Evolutionary conservation across 2,888 invertebrate genomes (phyloP), one percentile per base, ranked within the genome.

Genomic region (Creontiades dilutus): DNA sequence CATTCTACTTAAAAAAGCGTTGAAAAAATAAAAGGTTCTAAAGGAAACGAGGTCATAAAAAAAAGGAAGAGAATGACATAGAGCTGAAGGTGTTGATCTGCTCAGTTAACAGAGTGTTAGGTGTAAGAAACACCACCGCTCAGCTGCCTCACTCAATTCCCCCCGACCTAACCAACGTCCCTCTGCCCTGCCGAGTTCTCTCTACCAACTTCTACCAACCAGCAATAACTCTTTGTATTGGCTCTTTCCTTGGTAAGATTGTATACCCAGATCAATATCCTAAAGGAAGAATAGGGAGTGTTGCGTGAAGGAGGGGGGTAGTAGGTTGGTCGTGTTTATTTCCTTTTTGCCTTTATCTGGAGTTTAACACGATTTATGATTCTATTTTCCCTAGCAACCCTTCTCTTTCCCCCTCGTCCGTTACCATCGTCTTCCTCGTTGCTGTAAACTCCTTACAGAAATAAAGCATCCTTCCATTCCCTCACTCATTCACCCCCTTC

Each of bases 281-380:
- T 78, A 2, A 12, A 14, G 86, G 76, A 55, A 27, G 52, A 68
- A 75, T 76, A 76, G 28, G 52, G 37, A 55, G 78, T 55, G 88
- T 55, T 19, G 27, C 55, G 88, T 27, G 47, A 37, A 37, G 37
- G 52, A 52, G 61, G n/a, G n/a, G 75, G 23, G 86, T 86, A 46
- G 88, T 14, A 48, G 88, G 80, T 78, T 46, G 78, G 48, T 46
- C 52, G 78, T 88, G 78, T 88, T 88, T 88, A 88, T 88, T 86
- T 88, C 88, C 80, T 55, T 52, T 88, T 76, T 89, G 61, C 81
- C 48, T 89, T 89, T 78, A 78, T 88, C 80, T 80, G 52, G 89
- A 89, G 81, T 89, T 81, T 89, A 89, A 89, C 89, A 89, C 57
- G 89, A 89, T 89, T 89, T 89, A 89, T 89, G 89, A 81, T 89